These are phyloP conservation scores for Glyphotaelius pellucidus DNA, from an alignment of 2,888 invertebrate genomes.

Conservation along the genomic window DNA sequence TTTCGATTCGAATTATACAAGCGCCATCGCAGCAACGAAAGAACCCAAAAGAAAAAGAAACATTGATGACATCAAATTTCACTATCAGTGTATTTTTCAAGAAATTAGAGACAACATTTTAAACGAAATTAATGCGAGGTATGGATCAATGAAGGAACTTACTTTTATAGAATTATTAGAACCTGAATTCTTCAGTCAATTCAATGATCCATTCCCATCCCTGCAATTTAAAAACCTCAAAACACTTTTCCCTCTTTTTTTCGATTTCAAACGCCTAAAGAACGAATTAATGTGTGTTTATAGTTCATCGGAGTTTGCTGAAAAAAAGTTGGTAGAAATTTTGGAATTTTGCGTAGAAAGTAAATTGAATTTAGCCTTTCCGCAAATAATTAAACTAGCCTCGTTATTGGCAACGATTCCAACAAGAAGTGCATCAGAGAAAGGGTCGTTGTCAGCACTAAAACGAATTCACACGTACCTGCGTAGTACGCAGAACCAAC, in stretches of 20 bases:
- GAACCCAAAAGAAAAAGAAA: constrained; percentile 52
- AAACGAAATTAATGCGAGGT: background rate
- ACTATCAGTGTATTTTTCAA: constrained; percentile 18
- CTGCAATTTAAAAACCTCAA: background rate
- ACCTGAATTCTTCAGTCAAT: background rate
- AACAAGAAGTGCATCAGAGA: constrained; percentile 26
- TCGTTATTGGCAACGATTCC: constrained; percentile 35
- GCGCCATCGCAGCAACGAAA: background rate
- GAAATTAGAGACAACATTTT: constrained; percentile 34
- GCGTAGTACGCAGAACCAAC: constrained; percentile 36
- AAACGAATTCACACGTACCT: constrained; percentile 37
- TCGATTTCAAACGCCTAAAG: background rate
- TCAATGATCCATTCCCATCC: background rate
- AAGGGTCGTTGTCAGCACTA: constrained; percentile 42
- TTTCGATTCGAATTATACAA: background rate
- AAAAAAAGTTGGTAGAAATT: background rate
- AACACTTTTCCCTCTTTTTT: background rate
- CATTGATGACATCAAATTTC: constrained; percentile 10
- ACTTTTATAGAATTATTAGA: background rate
- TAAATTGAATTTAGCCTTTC: constrained; percentile 22
- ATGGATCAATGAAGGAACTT: background rate
- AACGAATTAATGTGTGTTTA: background rate
- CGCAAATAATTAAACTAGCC: constrained; percentile 34
- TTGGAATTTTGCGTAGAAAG: constrained; percentile 30
- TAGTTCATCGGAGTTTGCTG: background rate